These are phyloP conservation scores for Daptonema setosum DNA, from an alignment of 2,888 invertebrate genomes.

Conservation along the genomic window DNA sequence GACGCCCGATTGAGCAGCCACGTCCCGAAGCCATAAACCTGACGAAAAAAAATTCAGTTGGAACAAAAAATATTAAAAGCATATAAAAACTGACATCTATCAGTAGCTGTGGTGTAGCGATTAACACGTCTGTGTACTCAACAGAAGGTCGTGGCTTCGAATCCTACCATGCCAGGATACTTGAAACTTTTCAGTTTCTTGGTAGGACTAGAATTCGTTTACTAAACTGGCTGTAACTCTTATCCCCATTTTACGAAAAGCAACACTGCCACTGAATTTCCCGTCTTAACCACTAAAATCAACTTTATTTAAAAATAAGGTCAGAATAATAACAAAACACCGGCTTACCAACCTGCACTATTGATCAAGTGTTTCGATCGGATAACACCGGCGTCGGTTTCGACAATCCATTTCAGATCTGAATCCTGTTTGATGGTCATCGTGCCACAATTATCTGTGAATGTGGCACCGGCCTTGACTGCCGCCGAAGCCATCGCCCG, in stretches of 20 bases:
- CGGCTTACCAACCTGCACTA: constrained; percentile 25
- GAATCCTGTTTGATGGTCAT: constrained; percentile 15
- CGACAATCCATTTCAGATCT: constrained; percentile 26
- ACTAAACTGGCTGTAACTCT: too few species aligned
- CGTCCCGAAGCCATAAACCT: constrained; percentile 33
- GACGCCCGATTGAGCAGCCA: constrained; percentile 28
- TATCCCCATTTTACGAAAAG: too few species aligned
- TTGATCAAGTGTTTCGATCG: constrained; percentile 29
- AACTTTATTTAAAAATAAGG: too few species aligned
- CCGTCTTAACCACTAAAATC: too few species aligned
- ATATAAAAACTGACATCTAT: not conserved
- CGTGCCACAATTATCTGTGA: constrained; percentile 18
- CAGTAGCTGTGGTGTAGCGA: too few species aligned
- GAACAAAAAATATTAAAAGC: not conserved
- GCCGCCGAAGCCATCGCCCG: constrained; percentile 32
- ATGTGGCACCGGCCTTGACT: constrained; percentile 26
- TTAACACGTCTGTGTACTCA: too few species aligned
- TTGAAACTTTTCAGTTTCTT: too few species aligned
- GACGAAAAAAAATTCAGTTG: not conserved
- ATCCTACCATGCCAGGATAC: too few species aligned
- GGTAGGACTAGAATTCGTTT: too few species aligned
- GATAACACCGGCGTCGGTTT: constrained; percentile 25
- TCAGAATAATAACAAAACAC: too few species aligned
- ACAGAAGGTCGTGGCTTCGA: too few species aligned
- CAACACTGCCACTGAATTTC: too few species aligned